A percentile compares a stretch with the other conserved stretches of the same genome.
Evolutionary conservation across 2,888 invertebrate genomes (phyloP).

Genomic region (Ptilodon capucinus): DNA sequence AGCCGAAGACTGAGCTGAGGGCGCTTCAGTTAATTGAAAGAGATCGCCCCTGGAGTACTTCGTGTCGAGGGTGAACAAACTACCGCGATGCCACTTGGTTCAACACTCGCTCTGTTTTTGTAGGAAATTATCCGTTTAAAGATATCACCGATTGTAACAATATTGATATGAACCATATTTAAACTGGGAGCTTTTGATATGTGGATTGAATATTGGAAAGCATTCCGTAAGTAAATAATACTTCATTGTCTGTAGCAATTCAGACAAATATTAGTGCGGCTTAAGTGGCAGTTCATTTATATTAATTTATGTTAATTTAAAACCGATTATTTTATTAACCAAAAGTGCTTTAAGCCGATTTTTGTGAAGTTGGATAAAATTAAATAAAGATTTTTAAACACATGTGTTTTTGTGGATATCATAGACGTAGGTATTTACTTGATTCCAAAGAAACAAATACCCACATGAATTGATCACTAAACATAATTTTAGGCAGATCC

Average conservation of each 20-base stretch:
- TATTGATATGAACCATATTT: background rate
- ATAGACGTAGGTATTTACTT: too few relatives aligned
- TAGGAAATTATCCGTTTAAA: constrained; percentile 9
- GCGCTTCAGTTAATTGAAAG: constrained; percentile 75
- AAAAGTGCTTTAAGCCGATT: too few relatives aligned
- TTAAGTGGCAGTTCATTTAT: too few relatives aligned
- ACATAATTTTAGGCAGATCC: background rate
- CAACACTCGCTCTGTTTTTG: constrained; percentile 16
- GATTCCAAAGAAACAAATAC: background rate
- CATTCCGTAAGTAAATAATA: too few relatives aligned
- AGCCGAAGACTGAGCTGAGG: constrained; percentile 42
- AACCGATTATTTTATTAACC: too few relatives aligned
- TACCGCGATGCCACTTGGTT: constrained; percentile 44
- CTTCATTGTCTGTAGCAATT: too few relatives aligned
- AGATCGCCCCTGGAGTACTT: constrained; percentile 60
- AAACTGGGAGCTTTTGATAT: background rate
- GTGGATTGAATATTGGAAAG: background rate
- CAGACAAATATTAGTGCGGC: too few relatives aligned
- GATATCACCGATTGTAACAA: constrained; percentile 3
- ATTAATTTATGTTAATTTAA: too few relatives aligned
- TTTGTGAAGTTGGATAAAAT: too few relatives aligned
- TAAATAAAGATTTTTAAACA: too few relatives aligned
- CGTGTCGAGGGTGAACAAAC: constrained; percentile 55
- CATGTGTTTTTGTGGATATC: too few relatives aligned
- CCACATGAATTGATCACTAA: background rate